Percentiles rank a stretch among this genome's conserved stretches.
phyloP scores from a whole-genome alignment of 2,888 invertebrate species.

The Drosophila lacicola region DNA sequence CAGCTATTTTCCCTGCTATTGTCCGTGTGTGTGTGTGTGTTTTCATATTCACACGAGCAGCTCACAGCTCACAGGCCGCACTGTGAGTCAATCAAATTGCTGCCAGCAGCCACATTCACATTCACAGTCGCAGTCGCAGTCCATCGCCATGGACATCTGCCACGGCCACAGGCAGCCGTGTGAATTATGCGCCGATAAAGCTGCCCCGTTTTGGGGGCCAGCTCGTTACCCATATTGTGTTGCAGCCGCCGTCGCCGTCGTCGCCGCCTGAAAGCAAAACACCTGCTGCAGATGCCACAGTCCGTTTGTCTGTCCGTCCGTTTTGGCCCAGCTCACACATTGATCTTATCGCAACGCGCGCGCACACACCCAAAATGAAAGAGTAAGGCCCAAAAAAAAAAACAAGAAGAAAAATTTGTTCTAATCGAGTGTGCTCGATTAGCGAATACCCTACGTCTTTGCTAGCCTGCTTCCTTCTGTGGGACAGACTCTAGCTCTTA shows the following conservation, averaged over 20 bases:
- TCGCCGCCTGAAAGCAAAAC: conserved; percentile 59
- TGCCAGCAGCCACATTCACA: conserved; percentile 39
- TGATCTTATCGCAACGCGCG: conserved; percentile 66
- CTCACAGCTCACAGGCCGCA: conserved; percentile 12
- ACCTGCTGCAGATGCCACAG: conserved; percentile 77
- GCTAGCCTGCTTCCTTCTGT: background rate
- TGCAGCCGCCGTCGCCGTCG: conserved; percentile 21
- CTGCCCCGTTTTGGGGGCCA: conserved; percentile 66
- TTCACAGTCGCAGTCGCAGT: conserved; percentile 1
- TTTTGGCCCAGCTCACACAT: conserved; percentile 53
- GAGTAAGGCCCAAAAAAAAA: conserved; percentile 56
- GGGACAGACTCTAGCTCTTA: background rate
- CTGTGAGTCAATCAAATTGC: conserved; percentile 63
- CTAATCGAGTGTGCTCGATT: background rate
- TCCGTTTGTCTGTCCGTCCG: conserved; percentile 6
- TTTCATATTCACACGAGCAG: conserved; percentile 51
- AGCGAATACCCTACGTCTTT: background rate
- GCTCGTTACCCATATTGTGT: conserved; percentile 76
- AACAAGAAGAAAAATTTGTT: conserved; percentile 17
- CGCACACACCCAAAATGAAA: conserved; percentile 72
- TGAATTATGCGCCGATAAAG: conserved; percentile 78
- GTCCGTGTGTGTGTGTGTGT: conserved; percentile 13
- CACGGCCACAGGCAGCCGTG: conserved; percentile 54
- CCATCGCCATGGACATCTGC: conserved; percentile 15
- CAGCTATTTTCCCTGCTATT: conserved; percentile 36